phyloP scores from a whole-genome alignment of 2,797 vertebrate genomes.

The Menidia menidia region DNA sequence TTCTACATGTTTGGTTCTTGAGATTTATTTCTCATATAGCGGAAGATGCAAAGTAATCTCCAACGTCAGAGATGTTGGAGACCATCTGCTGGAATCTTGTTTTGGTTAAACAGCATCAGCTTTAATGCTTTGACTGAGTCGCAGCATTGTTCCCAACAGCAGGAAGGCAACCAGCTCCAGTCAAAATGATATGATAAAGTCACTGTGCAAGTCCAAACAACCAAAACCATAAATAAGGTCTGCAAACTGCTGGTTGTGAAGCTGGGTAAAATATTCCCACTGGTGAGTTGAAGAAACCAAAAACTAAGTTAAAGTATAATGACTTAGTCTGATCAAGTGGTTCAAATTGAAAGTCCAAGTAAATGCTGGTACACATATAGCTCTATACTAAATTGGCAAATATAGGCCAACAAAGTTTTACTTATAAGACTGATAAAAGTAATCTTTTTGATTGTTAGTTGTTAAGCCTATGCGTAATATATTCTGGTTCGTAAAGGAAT shows the following conservation, averaged over 20 bases:
- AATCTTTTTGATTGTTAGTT: no score
- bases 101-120: not conserved
- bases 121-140: not conserved
- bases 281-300: not conserved
- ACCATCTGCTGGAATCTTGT: not conserved
- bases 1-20: not conserved
- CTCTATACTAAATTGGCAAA: not conserved
- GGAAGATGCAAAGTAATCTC: not conserved
- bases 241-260: no score
- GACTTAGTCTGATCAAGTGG: no score
- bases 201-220: not conserved
- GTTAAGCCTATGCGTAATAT: no score
- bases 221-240: not conserved
- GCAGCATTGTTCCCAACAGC: not conserved
- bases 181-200: not conserved
- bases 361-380: not conserved
- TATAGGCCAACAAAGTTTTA: not conserved
- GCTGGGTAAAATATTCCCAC: no score
- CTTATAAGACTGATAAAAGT: not conserved
- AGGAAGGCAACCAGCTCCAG: not conserved
- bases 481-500: not conserved
- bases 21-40: not conserved
- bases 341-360: not conserved
- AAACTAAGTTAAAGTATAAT: no score
- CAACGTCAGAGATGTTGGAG: not conserved